phyloP scores from a whole-genome alignment of 2,797 vertebrate species.

The Poecilia gillii region DNA sequence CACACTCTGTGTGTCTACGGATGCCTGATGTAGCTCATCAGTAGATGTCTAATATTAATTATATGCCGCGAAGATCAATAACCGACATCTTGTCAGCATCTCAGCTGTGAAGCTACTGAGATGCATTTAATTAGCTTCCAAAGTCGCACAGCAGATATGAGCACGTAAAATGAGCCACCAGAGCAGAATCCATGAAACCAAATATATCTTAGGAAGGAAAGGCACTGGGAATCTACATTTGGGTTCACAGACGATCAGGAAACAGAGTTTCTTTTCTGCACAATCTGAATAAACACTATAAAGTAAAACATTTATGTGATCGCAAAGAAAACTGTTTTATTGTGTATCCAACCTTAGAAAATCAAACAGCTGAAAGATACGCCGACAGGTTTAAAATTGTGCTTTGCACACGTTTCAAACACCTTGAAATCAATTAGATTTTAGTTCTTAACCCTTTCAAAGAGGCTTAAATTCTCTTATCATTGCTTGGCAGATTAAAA shows the following conservation, averaged over 20 bases:
- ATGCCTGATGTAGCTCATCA: conserved; percentile 17
- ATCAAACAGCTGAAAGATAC: conserved; percentile 7
- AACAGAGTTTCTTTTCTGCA: background rate
- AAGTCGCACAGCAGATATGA: background rate
- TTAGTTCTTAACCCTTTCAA: conserved; percentile 39
- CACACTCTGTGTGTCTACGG: background rate
- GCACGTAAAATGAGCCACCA: background rate
- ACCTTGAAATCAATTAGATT: conserved; percentile 3
- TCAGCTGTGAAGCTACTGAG: conserved; percentile 6
- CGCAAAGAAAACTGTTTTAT: background rate
- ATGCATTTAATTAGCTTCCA: conserved; percentile 8
- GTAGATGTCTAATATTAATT: conserved; percentile 24
- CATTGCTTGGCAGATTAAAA: conserved; percentile 25
- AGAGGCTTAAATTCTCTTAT: conserved; percentile 40
- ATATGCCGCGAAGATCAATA: conserved; percentile 27
- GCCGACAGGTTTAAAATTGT: conserved; percentile 19
- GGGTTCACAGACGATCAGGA: background rate
- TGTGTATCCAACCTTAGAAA: background rate
- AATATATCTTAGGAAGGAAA: background rate
- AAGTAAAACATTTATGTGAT: conserved; percentile 1
- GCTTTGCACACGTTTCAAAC: conserved; percentile 28
- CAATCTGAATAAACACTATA: background rate
- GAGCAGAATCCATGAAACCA: background rate
- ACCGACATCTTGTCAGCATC: conserved; percentile 14
- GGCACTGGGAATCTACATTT: background rate